Evolutionary conservation across 2,113 vertebrate species (phyloP).

Genomic region (Athene noctua): DNA sequence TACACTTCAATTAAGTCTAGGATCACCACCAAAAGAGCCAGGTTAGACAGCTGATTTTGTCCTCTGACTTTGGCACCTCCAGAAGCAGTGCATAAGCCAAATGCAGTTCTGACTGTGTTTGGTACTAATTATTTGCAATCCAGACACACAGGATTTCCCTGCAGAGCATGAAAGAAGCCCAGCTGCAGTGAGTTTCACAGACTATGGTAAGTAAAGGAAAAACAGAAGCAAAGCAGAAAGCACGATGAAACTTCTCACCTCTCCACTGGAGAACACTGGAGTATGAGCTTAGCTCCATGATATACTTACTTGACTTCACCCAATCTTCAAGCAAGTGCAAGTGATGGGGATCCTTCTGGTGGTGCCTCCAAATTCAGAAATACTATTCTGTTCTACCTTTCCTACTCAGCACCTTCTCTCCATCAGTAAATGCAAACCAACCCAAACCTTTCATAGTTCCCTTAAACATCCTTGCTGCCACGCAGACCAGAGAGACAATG

Average conservation of each 20-base stretch:
- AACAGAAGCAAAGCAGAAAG: not conserved
- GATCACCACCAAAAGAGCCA: not conserved
- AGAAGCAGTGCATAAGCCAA: not conserved
- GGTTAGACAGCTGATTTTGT: not conserved
- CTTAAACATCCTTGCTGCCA: not conserved
- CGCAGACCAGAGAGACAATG: not conserved
- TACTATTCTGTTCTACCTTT: not conserved
- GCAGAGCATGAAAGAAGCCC: not conserved
- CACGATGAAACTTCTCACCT: not conserved
- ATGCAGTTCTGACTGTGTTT: not conserved
- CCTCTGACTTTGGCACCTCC: not conserved
- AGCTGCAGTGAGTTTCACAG: not conserved
- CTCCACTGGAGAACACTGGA: not conserved
- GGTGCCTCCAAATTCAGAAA: not conserved
- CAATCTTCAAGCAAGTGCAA: not conserved
- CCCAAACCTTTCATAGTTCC: not conserved
- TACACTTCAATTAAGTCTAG: not conserved
- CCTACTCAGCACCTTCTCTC: not conserved
- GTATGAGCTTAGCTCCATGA: not conserved
- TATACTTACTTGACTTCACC: not conserved
- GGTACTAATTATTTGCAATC: not conserved
- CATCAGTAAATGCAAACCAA: not conserved
- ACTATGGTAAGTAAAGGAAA: not conserved
- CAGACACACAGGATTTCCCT: not conserved
- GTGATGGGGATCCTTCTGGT: not conserved